Evolutionary conservation across 2,113 vertebrate species (phyloP), one percentile per base, ranked within the genome.

Genomic region (Hylia prasina): DNA sequence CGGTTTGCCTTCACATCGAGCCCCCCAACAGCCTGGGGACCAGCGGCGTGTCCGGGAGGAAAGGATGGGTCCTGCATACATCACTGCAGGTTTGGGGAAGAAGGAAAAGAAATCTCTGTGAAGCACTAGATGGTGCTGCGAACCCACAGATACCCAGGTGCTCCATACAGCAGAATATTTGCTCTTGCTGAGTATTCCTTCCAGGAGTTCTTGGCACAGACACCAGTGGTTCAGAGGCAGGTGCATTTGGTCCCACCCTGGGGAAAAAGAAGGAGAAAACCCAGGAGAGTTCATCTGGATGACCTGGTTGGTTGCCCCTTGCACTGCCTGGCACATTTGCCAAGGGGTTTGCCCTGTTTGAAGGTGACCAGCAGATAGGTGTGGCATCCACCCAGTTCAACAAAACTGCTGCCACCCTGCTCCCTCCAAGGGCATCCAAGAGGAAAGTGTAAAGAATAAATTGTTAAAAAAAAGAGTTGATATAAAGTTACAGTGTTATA

Each of bases 51-150:
- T 11, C 2, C 2, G 45, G 27, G 10, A 4, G 17, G 44, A 39
- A 3, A 37, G 39, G 44, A 25, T 17, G 37, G 4, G 1, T 18
- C 48, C 37, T 25, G 48, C 6, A 14, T 3, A 13, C 39, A 3
- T 11, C 30, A 0, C 35, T 37, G 5, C 7, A 2, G 27, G 4
- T 53, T 61, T 16, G 22, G 6, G 48, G 13, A 31, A 69, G 10
- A 47, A 25, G 31, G 6, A 10, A 11, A 18, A 25, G 8, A 9
- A 48, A 58, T 73, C 77, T 22, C 35, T 22, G 20, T 6, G 30
- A 51, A 79, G 93, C 98, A 88, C 96, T 97, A 98, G 98, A 53
- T 98, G 98, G 97, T 96, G 96, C 87, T 72, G 92, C 35, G 40
- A 5, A 7, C 82, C 31, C 91, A 35, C 51, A 8, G 58, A 30